A percentile compares a stretch with the other conserved stretches of the same genome.
phyloP scores from a whole-genome alignment of 1,140 invertebrate species.

The Hyles vespertilio region DNA sequence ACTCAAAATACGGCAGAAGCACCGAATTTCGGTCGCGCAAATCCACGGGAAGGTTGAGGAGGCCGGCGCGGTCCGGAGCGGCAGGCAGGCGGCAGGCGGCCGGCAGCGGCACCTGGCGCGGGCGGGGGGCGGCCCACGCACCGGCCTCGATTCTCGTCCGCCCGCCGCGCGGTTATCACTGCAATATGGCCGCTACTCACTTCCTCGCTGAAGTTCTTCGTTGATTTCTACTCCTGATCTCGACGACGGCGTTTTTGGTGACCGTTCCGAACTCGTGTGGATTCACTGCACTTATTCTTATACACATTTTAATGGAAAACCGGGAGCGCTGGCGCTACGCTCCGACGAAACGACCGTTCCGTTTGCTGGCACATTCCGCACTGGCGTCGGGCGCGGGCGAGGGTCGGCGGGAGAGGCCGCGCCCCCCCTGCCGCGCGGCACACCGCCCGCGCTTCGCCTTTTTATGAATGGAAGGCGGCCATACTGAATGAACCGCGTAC shows the following conservation, averaged over 20 bases:
- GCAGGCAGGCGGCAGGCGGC: constrained; percentile 58
- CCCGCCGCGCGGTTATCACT: constrained; percentile 74
- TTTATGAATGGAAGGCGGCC: constrained; percentile 87
- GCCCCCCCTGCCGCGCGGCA: constrained; percentile 50
- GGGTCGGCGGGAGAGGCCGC: constrained; percentile 73
- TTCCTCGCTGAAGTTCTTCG: constrained; percentile 74
- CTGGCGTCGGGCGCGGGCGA: constrained; percentile 68
- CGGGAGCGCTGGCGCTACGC: constrained; percentile 73
- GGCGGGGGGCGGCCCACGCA: constrained; percentile 73
- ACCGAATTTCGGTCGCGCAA: constrained; percentile 69
- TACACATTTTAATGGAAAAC: constrained; percentile 75
- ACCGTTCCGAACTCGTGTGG: constrained; percentile 74
- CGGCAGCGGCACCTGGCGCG: constrained; percentile 72
- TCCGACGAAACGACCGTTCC: constrained; percentile 79
- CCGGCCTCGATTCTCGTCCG: constrained; percentile 75
- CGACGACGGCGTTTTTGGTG: constrained; percentile 69
- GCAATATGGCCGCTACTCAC: constrained; percentile 75
- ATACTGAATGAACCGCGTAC: constrained; percentile 82
- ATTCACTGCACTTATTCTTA: constrained; percentile 77
- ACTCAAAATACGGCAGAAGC: constrained; percentile 63
- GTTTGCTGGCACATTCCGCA: constrained; percentile 78
- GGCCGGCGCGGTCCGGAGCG: constrained; percentile 67
- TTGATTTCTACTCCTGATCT: constrained; percentile 74
- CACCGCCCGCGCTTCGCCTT: constrained; percentile 76
- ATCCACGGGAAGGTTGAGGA: constrained; percentile 70